phyloP scores from a whole-genome alignment of 2,888 invertebrate species.

The Volucella zonaria region DNA sequence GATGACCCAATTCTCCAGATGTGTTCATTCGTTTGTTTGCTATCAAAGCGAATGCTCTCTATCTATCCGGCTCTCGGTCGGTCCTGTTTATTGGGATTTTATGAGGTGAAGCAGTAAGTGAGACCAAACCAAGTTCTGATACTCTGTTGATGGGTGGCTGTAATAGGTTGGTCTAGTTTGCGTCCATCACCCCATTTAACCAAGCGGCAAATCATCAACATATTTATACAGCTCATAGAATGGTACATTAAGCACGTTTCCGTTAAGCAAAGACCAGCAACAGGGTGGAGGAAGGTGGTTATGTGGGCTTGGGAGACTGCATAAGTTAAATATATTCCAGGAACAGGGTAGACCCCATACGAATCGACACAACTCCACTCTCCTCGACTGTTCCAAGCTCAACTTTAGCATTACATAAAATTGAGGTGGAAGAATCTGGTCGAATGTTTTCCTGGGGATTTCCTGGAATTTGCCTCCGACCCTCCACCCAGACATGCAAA shows the following conservation, averaged over 20 bases:
- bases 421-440: slow-evolving; percentile 48
- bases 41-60: background rate
- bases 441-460: slow-evolving; percentile 65
- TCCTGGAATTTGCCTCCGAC: slow-evolving; percentile 64
- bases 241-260: slow-evolving; percentile 73
- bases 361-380: too few relatives aligned
- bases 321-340: too few relatives aligned
- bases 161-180: slow-evolving; percentile 21
- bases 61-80: background rate
- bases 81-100: slow-evolving; percentile 55
- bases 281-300: background rate
- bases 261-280: slow-evolving; percentile 61
- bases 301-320: too few relatives aligned
- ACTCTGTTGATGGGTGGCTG: slow-evolving; percentile 8
- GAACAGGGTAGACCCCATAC: too few relatives aligned
- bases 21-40: slow-evolving; percentile 18
- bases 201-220: slow-evolving; percentile 72
- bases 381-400: too few relatives aligned
- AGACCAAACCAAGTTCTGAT: slow-evolving; percentile 11
- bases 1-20: slow-evolving; percentile 42
- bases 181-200: slow-evolving; percentile 58
- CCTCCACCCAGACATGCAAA: slow-evolving; percentile 11
- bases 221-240: slow-evolving; percentile 73
- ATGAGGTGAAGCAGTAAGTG: slow-evolving; percentile 60
- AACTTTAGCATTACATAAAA: too few relatives aligned